Evolutionary conservation across 1,140 invertebrate species (phyloP), one percentile per base, ranked within the genome.

Genomic region (Drosophila leontia): DNA sequence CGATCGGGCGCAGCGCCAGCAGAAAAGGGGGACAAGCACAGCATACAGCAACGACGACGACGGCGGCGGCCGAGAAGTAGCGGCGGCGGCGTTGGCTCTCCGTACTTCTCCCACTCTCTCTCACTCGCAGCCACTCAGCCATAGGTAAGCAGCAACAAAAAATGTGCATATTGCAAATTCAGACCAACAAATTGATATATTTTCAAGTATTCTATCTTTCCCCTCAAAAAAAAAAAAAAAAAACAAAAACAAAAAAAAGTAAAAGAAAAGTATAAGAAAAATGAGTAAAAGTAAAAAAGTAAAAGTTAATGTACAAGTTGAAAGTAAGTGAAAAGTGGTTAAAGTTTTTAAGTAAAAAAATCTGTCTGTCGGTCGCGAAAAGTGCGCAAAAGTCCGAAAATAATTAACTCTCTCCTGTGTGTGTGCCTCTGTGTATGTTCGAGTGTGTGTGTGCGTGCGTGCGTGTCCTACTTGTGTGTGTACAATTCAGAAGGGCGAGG

Each of bases 181-280:
- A 63, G 68, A 80, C 64, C 85, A 90, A 79, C 80, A 71, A 78
- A 88, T 90, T 88, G 77, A 86, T 86, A 83, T 88, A 88, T 88
- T 88, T 87, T 88, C 85, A 90, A 90, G 85, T 84, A 88, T 88
- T 88, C 84, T 88, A 88, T 90, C 83, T 87, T 88, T 88, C 84
- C 84, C 84, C 75, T 90, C 84, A 74, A 85, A 78, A 80, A 81
- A 74, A 68, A 85, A 70, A 70, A 44, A 48, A 65, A 72, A 75
- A 62, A 86, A 64, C 71, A 59, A 60, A 61, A 57, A 50, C 69
- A 58, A 76, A 32, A 47, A 48, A 45, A 60, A 50, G 45, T 56
- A 48, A 45, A 60, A 70, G 47, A 29, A 4, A 48, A 59, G 42
- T 60, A 45, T 37, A 71, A 60, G 53, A 60, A 7, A 61, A 63